These are phyloP conservation scores for Nomada lathburiana DNA, from an alignment of 2,888 invertebrate species.

Conservation along the genomic window DNA sequence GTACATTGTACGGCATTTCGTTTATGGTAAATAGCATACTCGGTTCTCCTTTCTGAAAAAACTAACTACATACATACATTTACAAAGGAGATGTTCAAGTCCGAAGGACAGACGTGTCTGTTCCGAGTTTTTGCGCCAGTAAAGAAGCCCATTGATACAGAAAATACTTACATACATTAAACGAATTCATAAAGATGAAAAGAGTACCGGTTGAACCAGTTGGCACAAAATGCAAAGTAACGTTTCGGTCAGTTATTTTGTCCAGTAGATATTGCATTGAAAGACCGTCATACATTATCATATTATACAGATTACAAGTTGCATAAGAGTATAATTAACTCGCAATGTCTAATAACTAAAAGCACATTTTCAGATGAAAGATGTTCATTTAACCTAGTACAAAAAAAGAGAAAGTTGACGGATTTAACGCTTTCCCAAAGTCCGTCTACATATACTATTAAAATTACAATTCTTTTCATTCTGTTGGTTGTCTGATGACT, in stretches of 20 bases:
- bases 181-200: constrained; percentile 16
- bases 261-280: neutral
- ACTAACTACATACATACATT: too few species aligned
- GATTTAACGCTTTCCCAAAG: too few species aligned
- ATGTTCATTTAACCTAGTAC: neutral
- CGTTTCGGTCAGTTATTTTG: neutral
- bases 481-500: neutral
- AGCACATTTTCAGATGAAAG: neutral
- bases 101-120: neutral
- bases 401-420: neutral
- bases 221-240: constrained; percentile 11
- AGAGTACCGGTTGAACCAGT: constrained; percentile 19
- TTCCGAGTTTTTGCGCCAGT: neutral
- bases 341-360: too few species aligned
- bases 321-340: neutral
- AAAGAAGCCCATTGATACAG: neutral
- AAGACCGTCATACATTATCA: neutral
- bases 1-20: too few species aligned
- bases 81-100: neutral
- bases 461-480: neutral
- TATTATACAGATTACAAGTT: constrained; percentile 9
- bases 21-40: too few species aligned
- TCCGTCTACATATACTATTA: neutral
- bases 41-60: neutral
- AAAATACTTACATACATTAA: neutral